These are phyloP conservation scores for Dione juno DNA, from an alignment of 2,888 invertebrate species.

Conservation along the genomic window DNA sequence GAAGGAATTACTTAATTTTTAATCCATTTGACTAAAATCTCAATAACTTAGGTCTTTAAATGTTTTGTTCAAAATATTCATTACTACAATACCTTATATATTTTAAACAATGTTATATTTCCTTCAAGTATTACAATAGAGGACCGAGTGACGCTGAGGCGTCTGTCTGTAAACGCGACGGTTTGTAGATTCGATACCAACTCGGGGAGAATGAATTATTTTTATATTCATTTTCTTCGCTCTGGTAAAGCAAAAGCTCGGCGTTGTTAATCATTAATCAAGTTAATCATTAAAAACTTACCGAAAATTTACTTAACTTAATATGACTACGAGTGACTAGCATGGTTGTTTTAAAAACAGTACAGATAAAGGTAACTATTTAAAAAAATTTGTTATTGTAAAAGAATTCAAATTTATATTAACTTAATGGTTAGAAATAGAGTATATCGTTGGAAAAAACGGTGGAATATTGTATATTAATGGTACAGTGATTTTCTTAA, in stretches of 20 bases:
- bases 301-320: neutral
- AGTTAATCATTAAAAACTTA: neutral
- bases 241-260: too few species aligned
- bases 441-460: neutral
- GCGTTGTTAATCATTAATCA: too few species aligned
- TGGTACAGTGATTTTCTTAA: neutral
- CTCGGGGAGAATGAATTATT: too few species aligned
- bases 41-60: neutral
- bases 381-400: too few species aligned
- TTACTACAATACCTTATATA: neutral
- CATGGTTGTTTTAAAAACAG: neutral
- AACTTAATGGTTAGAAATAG: too few species aligned
- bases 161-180: too few species aligned
- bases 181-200: too few species aligned
- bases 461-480: neutral
- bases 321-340: neutral
- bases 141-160: too few species aligned
- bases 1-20: neutral
- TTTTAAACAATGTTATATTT: conserved; percentile 31
- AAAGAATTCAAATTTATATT: too few species aligned
- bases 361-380: neutral
- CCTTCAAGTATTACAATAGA: conserved; percentile 5
- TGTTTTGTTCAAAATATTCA: neutral
- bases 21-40: conserved; percentile 35
- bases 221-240: too few species aligned